Base-by-base conservation (phyloP, 2,888 invertebrate species). In the Crioceris asparagi region DNA sequence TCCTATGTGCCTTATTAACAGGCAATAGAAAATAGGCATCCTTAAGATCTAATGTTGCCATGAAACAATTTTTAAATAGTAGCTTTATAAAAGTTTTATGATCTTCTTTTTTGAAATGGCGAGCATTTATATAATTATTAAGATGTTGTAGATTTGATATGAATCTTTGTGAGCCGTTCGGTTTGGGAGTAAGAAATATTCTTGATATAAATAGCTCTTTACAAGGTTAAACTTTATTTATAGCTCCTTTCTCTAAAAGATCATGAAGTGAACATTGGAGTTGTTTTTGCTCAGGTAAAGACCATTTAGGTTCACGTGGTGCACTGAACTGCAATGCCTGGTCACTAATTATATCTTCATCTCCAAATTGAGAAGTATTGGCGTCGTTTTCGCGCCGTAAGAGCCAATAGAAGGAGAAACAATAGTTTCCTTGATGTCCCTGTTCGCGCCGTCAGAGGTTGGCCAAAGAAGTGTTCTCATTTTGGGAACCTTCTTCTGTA, bases 131-230 rank as follows among this genome's bases (percentile, higher is more conserved):
- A 11, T 17, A 26, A 11, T 26, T 26, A 12, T 35, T 35, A 4
- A 35, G 17, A 4, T 17, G 10, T 27, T 35, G 25, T 4, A 35
- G 18, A 27, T 35, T 35, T 26, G 12, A 12, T 4, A 35, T 35
- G 18, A 27, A 17, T 7, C 26, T n/a, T n/a, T n/a, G n/a, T n/a
- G n/a, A n/a, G n/a, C n/a, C n/a, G n/a, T n/a, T 11, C 29, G n/a
- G 19, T 19, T 38, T 38, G 19, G 25, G 25, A 23, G 16, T 34
- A 17, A 39, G 23, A 36, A 39, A 39, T 16, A 32, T 27, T 35
- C 26, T n/a, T 2, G 39, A 39, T 11, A 39, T 36, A 15, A 35
- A 39, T 29, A 35, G 19, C 2, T 17, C 12, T 30, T 29, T 29
- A n/a, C 29, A 29, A 35, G 16, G 35, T 12, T 29, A 14, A 23